Evolutionary conservation across 30 jellyfish, hydroid and myxozoan genomes (phyloP).

Genomic region (Rhopilema esculentum): DNA sequence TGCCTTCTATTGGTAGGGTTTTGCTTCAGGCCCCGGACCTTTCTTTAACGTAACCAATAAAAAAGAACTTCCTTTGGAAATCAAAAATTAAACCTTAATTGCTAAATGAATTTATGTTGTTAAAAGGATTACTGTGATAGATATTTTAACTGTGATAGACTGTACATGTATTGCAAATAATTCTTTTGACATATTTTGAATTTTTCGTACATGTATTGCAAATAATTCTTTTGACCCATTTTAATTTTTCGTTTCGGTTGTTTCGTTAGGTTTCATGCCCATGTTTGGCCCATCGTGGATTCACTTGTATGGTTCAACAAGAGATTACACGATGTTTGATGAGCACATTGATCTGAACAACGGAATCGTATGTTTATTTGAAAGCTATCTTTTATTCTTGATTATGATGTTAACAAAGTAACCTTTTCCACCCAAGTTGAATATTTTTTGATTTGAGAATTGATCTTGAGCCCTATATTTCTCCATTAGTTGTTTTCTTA

Average conservation of each 20-base stretch:
- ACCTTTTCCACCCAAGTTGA: not conserved
- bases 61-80: too few species aligned
- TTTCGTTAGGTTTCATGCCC: conserved; percentile 87
- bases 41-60: too few species aligned
- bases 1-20: too few species aligned
- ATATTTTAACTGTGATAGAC: too few species aligned
- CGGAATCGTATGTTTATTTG: conserved; percentile 64
- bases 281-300: conserved; percentile 96
- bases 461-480: not conserved
- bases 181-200: too few species aligned
- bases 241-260: not conserved
- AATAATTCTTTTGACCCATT: too few species aligned
- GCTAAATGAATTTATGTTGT: too few species aligned
- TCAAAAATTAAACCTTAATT: too few species aligned
- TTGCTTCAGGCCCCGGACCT: too few species aligned
- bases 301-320: conserved; percentile 81
- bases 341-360: conserved; percentile 67
- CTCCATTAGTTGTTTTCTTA: not conserved
- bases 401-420: not conserved
- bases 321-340: conserved; percentile 70
- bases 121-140: too few species aligned
- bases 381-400: not conserved
- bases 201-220: too few species aligned
- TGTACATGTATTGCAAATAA: too few species aligned
- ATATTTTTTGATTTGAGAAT: not conserved